Percentiles rank a stretch among this genome's conserved stretches.
Conservation (phyloP, 2,888 invertebrate genomes). For the Tachina fera region DNA sequence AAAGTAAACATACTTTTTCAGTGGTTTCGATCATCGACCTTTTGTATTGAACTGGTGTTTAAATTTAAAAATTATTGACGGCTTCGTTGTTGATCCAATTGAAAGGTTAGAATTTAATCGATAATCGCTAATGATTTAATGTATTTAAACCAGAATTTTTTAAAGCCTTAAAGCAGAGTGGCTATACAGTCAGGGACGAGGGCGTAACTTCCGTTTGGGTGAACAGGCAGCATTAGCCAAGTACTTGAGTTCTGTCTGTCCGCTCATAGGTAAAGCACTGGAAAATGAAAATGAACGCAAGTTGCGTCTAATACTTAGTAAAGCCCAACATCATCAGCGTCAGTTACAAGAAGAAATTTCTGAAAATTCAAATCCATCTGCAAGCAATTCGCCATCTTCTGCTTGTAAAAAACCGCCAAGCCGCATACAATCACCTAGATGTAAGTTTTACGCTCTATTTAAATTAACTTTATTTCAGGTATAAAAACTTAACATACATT, state of each 20-base stretch:
- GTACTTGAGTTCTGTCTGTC: conserved; percentile 92
- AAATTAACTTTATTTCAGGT: not conserved
- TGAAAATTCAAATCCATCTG: conserved; percentile 81
- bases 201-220: conserved; percentile 92
- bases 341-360: conserved; percentile 89
- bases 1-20: conserved; percentile 80
- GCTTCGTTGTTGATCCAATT: conserved; percentile 93
- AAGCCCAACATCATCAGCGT: conserved; percentile 95
- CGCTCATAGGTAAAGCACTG: conserved; percentile 90
- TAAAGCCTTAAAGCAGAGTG: conserved; percentile 95
- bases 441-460: conserved; percentile 74
- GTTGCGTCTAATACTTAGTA: conserved; percentile 91
- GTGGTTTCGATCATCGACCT: conserved; percentile 95
- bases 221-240: conserved; percentile 92
- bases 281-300: conserved; percentile 95
- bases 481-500: not conserved
- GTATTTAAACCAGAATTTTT: not conserved
- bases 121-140: not conserved
- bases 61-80: conserved; percentile 93
- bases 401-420: conserved; percentile 81
- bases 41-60: conserved; percentile 97
- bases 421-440: conserved; percentile 83
- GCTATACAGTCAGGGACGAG: conserved; percentile 97
- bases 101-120: conserved; percentile 86
- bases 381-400: conserved; percentile 82